These are phyloP conservation scores for Eubasilissa regina DNA, from an alignment of 1,140 invertebrate species.

Conservation along the genomic window DNA sequence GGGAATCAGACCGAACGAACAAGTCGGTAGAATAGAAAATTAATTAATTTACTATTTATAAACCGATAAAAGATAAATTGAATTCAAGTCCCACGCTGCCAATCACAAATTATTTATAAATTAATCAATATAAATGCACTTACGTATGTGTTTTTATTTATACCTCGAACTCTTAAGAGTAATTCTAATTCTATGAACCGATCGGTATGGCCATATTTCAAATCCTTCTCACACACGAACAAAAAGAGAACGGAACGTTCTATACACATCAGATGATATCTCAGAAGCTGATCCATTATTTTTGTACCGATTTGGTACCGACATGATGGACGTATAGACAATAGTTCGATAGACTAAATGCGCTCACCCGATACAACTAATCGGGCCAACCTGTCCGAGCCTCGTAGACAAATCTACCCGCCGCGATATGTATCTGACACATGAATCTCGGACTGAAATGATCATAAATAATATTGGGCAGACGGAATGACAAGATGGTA, in stretches of 20 bases:
- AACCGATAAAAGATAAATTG: neutral
- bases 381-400: conserved; percentile 32
- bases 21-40: neutral
- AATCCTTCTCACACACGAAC: conserved; percentile 32
- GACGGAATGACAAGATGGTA: conserved; percentile 26
- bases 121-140: conserved; percentile 10
- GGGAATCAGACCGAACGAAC: neutral
- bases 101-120: conserved; percentile 12
- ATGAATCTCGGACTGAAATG: conserved; percentile 19
- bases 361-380: conserved; percentile 27
- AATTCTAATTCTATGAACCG: conserved; percentile 10
- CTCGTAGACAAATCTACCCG: conserved; percentile 40
- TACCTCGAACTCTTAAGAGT: neutral
- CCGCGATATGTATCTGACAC: conserved; percentile 32
- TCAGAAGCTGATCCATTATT: conserved; percentile 36
- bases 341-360: conserved; percentile 24
- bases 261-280: conserved; percentile 38
- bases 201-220: neutral
- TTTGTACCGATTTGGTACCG: conserved; percentile 32
- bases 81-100: conserved; percentile 22
- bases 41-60: neutral
- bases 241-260: conserved; percentile 8
- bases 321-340: conserved; percentile 43
- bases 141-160: neutral
- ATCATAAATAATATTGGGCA: conserved; percentile 43